These are phyloP conservation scores for Thera obeliscata DNA, from an alignment of 2,888 invertebrate species.

Conservation along the genomic window DNA sequence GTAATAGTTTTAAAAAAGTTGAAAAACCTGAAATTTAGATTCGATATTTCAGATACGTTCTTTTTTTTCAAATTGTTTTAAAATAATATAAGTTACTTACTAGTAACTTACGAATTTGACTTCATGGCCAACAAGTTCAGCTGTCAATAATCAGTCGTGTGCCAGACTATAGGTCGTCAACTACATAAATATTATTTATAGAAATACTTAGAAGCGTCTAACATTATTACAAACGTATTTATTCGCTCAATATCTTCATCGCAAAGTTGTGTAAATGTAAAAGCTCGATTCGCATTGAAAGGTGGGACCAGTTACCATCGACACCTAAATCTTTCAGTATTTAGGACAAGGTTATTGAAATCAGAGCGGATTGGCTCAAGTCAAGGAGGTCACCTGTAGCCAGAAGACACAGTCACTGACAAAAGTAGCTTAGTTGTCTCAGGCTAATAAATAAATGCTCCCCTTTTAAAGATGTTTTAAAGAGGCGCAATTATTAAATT, in stretches of 20 bases:
- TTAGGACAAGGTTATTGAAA: constrained; percentile 41
- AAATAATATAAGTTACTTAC: too few species aligned
- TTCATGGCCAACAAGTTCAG: too few species aligned
- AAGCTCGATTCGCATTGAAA: constrained; percentile 2
- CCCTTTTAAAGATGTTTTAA: too few species aligned
- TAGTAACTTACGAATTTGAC: too few species aligned
- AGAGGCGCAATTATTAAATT: too few species aligned
- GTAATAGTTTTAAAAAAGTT: background rate
- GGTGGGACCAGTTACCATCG: constrained; percentile 4
- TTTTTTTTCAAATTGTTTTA: too few species aligned
- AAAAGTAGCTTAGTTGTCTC: constrained; percentile 10
- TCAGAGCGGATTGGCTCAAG: constrained; percentile 26
- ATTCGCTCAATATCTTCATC: background rate
- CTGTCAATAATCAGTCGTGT: background rate
- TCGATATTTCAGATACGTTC: too few species aligned
- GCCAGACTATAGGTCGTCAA: background rate
- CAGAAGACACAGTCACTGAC: constrained; percentile 26
- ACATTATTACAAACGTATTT: background rate
- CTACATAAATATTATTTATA: constrained; percentile 3
- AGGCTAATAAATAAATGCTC: too few species aligned
- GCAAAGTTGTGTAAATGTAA: constrained; percentile 1
- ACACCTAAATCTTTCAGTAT: constrained; percentile 35
- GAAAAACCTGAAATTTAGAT: too few species aligned
- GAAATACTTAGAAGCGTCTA: background rate
- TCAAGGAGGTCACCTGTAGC: constrained; percentile 32